Base-by-base conservation (phyloP, 2,113 vertebrate genomes). In the Cololabis saira region DNA sequence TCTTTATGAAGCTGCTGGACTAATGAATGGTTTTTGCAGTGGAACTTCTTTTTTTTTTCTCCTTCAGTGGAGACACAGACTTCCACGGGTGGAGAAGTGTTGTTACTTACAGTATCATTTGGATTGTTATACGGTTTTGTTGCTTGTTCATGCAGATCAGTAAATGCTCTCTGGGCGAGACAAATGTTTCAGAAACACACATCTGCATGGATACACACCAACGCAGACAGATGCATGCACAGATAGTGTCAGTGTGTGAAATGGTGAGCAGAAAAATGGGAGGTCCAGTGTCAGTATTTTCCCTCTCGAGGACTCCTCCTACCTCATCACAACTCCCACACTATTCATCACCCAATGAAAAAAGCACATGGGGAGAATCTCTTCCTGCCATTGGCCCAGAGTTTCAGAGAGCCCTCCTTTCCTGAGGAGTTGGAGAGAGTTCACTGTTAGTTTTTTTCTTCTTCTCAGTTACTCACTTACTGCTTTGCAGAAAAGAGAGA, bases 371-470 rank as follows among this genome's bases (percentile, higher is more conserved):
- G 78, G 48, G 40, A 58, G 54, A 21, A 7, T 19, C 8, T 3
- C 18, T 3, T 1, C 1, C 48, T 58, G 51, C 56, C 78, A 90
- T 87, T 89, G 84, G 87, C 21, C 6, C 14, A 14, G 57, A 83
- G 83, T 85, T 80, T 40, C 16, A 33, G 41, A 60, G 57, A 24
- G 30, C 60, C 74, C 68, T 52, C 80, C 84, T 65, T 64, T 61
- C 19, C 74, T 22, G 73, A 87, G 76, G 80, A 85, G 76, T 84
- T 86, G 58, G 57, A 37, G 30, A 48, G 71, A 87, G 78, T 91
- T 90, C 62, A 45, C 42, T 57, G 72, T 56, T 75, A 76, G 81
- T 73, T 69, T 65, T 44, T 49, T 21, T 48, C 18, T 61, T 30
- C 68, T 58, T 1, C 69, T 54, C 64, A 71, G 40, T 69, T 19